Evolutionary conservation across 2,888 invertebrate species (phyloP).

Genomic region (Brachyopa scutellaris): DNA sequence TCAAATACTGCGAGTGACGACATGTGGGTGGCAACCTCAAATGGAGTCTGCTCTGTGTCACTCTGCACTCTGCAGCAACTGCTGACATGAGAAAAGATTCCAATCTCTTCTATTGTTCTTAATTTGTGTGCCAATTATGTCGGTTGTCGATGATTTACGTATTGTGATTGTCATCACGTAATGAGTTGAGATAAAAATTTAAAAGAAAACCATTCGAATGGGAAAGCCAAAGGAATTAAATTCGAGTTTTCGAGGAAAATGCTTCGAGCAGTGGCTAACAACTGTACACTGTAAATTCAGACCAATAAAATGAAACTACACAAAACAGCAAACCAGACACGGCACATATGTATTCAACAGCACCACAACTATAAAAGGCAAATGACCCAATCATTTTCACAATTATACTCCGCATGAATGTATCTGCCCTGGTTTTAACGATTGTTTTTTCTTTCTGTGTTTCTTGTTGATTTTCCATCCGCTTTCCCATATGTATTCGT

Average conservation of each 20-base stretch:
- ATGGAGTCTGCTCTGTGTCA: constrained; percentile 10
- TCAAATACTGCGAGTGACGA: background rate
- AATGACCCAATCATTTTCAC: constrained; percentile 58
- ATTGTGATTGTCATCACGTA: constrained; percentile 45
- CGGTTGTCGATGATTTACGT: constrained; percentile 46
- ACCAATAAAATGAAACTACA: constrained; percentile 19
- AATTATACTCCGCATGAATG: too few species aligned
- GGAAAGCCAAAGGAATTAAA: constrained; percentile 21
- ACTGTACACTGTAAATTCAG: background rate
- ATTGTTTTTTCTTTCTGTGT: constrained; percentile 1
- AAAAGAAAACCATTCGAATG: constrained; percentile 1
- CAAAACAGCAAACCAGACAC: constrained; percentile 2
- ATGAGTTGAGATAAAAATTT: constrained; percentile 30
- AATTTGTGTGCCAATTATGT: constrained; percentile 47
- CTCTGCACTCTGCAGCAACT: background rate
- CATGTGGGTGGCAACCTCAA: constrained; percentile 7
- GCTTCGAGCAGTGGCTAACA: background rate
- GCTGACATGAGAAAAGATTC: constrained; percentile 28
- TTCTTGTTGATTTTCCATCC: constrained; percentile 26
- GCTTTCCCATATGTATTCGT: constrained; percentile 6
- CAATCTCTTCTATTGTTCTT: constrained; percentile 46
- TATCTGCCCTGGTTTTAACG: constrained; percentile 49
- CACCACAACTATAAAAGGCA: constrained; percentile 52
- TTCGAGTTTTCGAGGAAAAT: background rate
- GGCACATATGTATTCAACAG: background rate